Evolutionary conservation across 2,797 vertebrate genomes (phyloP), one percentile per base, ranked within the genome.

Genomic region (Melanogrammus aeglefinus): DNA sequence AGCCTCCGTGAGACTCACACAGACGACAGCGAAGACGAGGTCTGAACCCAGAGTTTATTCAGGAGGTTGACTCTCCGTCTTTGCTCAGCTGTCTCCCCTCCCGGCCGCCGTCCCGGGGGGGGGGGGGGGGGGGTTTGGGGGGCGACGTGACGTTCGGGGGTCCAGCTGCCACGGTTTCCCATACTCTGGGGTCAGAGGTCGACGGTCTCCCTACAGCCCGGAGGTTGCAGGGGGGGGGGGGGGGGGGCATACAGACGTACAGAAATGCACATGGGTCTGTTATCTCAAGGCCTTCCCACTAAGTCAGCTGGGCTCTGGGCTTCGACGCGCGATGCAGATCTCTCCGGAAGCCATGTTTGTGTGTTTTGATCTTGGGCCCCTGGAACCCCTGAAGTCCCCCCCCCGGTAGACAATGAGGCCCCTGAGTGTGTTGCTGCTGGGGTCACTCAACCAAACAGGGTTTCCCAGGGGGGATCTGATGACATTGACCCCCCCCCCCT

Each of bases 101-200:
- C 79, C 82, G 72, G 77, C 41, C 75, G 0, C 38, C 78, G 84
- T 78, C 77, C 81, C 1, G 10, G 69, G 71, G 77, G 83, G 9
- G 72, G 12, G 2, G 80, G 71, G 77, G 2, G 35, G 35, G 35
- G 35, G 35, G 83, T n/a, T n/a, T n/a, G 12, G 72, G 12, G 2
- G 80, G 71, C 76, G 63, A 73, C 78, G 69, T 87, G 75, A 29
- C 24, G 24, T 2, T 70, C 8, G 66, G 82, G 79, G 79, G 7
- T 44, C 79, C 91, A 92, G 92, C 90, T 93, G 91, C 89, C 90
- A 87, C n/a, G 44, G 86, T 87, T 94, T 92, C 86, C 91, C 91
- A 91, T 90, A 91, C 78, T n/a, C 74, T 0, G 79, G 66, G 89
- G 91, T 91, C 82, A 85, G 81, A 90, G 89, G 91, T 90, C 84